These are phyloP conservation scores for Eufriesea mexicana DNA, from an alignment of 1,140 invertebrate genomes.

Conservation along the genomic window DNA sequence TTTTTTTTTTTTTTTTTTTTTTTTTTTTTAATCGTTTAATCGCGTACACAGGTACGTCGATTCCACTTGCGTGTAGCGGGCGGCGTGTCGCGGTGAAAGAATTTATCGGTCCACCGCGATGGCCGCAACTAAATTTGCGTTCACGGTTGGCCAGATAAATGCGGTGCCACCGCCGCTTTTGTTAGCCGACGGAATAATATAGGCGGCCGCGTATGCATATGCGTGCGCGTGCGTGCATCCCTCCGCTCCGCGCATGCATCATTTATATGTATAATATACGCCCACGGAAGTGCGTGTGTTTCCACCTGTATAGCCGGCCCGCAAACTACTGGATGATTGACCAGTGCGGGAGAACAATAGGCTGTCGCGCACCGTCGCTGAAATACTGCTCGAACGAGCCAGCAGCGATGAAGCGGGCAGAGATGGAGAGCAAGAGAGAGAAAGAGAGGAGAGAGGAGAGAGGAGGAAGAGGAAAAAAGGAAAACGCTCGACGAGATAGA, in stretches of 20 bases:
- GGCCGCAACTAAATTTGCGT: slow-evolving; percentile 66
- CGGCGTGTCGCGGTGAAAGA: slow-evolving; percentile 53
- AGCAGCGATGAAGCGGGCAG: too few species aligned
- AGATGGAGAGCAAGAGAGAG: background rate
- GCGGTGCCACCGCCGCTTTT: slow-evolving; percentile 62
- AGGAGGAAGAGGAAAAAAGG: background rate
- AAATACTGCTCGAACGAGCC: slow-evolving; percentile 42
- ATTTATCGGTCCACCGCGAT: slow-evolving; percentile 59
- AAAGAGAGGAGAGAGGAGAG: background rate
- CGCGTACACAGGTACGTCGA: slow-evolving; percentile 34
- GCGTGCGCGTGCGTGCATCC: slow-evolving; percentile 1
- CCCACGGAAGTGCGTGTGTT: slow-evolving; percentile 34
- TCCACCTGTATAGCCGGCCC: slow-evolving; percentile 50
- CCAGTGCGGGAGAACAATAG: slow-evolving; percentile 59
- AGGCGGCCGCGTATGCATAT: slow-evolving; percentile 51
- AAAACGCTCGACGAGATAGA: slow-evolving; percentile 3
- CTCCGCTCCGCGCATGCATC: slow-evolving; percentile 25
- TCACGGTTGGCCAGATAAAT: slow-evolving; percentile 66
- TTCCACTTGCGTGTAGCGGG: slow-evolving; percentile 28
- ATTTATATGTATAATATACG: slow-evolving; percentile 60
- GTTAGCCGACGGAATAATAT: slow-evolving; percentile 62
- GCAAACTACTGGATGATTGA: slow-evolving; percentile 68
- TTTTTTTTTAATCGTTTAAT: slow-evolving; percentile 40
- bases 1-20: background rate
- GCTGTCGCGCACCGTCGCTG: slow-evolving; percentile 49